phyloP scores from a whole-genome alignment of 2,113 vertebrate genomes.

The Columba janthina region DNA sequence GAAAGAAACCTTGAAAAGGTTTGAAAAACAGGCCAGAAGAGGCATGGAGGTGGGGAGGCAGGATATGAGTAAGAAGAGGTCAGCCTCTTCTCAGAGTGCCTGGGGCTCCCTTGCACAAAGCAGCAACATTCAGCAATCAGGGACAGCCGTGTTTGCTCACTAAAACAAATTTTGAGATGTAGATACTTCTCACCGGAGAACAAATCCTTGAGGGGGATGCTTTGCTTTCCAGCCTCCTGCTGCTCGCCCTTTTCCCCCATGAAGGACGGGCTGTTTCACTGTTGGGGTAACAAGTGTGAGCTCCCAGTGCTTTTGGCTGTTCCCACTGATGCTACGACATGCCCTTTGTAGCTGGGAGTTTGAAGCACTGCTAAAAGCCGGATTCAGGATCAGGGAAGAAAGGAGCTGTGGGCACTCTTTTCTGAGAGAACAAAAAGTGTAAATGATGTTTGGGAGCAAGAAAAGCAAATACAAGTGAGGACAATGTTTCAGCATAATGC shows the following conservation, averaged over 20 bases:
- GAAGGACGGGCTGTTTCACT: neutral
- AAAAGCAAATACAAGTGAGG: neutral
- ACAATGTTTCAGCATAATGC: neutral
- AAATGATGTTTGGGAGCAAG: neutral
- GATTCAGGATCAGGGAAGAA: neutral
- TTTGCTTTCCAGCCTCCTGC: neutral
- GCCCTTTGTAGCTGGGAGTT: neutral
- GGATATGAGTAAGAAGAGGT: slow-evolving; percentile 1
- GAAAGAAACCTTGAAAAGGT: slow-evolving; percentile 14
- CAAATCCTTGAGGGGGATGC: neutral
- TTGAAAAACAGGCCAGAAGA: slow-evolving; percentile 32
- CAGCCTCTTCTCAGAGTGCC: slow-evolving; percentile 16
- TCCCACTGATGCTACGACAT: accelerated
- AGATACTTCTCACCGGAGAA: neutral
- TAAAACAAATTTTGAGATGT: neutral
- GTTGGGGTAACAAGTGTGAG: neutral
- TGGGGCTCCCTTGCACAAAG: neutral
- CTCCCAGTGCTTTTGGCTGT: neutral
- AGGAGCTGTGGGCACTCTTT: neutral
- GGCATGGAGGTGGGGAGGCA: neutral
- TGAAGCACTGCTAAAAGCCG: neutral
- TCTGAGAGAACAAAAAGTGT: neutral
- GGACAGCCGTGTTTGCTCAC: neutral
- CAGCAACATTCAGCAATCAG: neutral
- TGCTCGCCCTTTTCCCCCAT: neutral